Conservation (phyloP, 2,797 vertebrate species). For the Phoxinus dragarum region DNA sequence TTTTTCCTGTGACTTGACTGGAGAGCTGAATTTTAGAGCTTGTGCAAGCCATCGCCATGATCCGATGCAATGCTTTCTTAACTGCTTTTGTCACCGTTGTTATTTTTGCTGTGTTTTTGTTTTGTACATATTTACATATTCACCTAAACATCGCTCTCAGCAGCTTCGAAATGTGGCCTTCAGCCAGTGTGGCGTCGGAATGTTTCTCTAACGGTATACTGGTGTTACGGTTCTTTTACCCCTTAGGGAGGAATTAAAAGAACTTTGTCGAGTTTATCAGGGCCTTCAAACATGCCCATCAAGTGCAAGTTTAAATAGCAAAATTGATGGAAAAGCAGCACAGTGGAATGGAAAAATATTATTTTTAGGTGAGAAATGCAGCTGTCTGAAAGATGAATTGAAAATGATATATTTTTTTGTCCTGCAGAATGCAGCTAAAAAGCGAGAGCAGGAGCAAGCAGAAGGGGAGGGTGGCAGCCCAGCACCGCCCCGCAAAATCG, state of each 20-base stretch:
- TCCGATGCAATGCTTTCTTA: too few relatives aligned
- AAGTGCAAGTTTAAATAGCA: neutral
- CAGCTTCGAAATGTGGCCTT: too few relatives aligned
- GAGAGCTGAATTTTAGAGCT: too few relatives aligned
- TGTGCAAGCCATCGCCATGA: too few relatives aligned
- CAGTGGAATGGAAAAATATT: neutral
- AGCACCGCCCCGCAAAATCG: conserved; percentile 83
- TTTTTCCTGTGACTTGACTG: too few relatives aligned
- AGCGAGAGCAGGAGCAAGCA: conserved; percentile 84
- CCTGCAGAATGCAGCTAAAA: conserved; percentile 84
- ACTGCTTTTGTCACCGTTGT: too few relatives aligned
- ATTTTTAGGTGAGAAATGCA: neutral
- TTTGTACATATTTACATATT: too few relatives aligned
- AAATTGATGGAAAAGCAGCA: neutral
- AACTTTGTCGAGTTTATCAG: neutral
- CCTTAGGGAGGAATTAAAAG: neutral
- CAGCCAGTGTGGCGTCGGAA: neutral
- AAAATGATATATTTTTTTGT: conserved; percentile 1
- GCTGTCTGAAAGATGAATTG: neutral
- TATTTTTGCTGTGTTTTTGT: too few relatives aligned
- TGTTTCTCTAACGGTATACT: neutral
- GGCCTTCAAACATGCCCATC: neutral
- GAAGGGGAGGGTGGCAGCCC: conserved; percentile 82
- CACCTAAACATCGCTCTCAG: too few relatives aligned
- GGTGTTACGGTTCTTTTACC: neutral